phyloP scores from a whole-genome alignment of 2,888 invertebrate species.

The Metellina segmentata region DNA sequence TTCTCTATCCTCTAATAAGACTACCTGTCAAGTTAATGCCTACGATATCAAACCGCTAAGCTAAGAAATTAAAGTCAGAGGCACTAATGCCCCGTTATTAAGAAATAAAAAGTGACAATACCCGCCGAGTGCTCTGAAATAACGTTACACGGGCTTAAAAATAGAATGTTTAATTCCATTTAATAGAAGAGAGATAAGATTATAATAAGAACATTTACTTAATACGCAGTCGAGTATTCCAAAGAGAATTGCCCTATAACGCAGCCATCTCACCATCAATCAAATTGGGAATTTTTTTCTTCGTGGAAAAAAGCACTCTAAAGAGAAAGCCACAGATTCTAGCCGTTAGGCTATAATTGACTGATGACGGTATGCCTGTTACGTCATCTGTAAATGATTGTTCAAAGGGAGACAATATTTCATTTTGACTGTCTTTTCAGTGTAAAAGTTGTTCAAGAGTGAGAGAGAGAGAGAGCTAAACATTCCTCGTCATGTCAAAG shows the following conservation, averaged over 20 bases:
- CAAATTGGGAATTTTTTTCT: constrained; percentile 17
- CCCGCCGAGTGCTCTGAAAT: constrained; percentile 1
- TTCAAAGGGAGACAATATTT: constrained; percentile 32
- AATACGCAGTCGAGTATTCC: constrained; percentile 27
- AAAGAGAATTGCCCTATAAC: constrained; percentile 20
- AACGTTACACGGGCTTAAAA: constrained; percentile 47
- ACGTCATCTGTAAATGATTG: constrained; percentile 49
- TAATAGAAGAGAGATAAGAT: constrained; percentile 52
- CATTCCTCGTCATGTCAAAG: constrained; percentile 32
- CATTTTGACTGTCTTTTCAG: constrained; percentile 32
- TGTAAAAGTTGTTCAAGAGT: constrained; percentile 26
- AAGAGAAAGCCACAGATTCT: constrained; percentile 24
- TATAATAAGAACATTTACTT: constrained; percentile 58
- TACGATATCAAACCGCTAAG: background rate
- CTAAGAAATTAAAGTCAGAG: constrained; percentile 37
- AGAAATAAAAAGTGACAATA: constrained; percentile 4
- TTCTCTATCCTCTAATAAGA: background rate
- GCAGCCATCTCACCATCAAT: constrained; percentile 45
- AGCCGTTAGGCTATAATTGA: constrained; percentile 28
- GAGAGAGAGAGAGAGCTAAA: background rate
- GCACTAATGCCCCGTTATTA: constrained; percentile 28
- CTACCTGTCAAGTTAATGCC: constrained; percentile 31
- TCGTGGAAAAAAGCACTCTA: constrained; percentile 16
- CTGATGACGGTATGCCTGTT: constrained; percentile 11
- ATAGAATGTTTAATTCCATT: constrained; percentile 38